These are phyloP conservation scores for Dolichomitus sp. DNA, from an alignment of 2,888 invertebrate species.

Conservation along the genomic window DNA sequence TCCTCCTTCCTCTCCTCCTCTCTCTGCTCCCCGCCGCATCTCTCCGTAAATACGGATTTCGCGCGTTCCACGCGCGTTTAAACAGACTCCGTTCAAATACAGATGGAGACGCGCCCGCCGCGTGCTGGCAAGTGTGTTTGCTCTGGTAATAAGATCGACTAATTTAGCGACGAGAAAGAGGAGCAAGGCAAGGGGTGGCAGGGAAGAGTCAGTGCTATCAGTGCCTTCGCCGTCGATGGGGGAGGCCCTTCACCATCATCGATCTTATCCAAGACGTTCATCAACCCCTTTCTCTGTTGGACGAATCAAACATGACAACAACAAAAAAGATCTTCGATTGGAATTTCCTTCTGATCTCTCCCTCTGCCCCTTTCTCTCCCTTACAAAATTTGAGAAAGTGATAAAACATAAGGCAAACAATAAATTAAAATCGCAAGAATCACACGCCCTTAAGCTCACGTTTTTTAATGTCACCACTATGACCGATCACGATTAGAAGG, in stretches of 20 bases:
- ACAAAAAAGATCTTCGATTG: conserved; percentile 21
- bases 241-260: conserved; percentile 10
- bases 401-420: conserved; percentile 38
- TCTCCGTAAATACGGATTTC: conserved; percentile 85
- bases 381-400: background rate
- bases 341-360: background rate
- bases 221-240: conserved; percentile 26
- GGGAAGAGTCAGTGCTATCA: background rate
- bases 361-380: background rate
- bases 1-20: conserved; percentile 41
- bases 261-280: conserved; percentile 28
- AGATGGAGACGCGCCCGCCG: conserved; percentile 81
- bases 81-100: conserved; percentile 85
- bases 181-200: conserved; percentile 8
- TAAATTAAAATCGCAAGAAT: conserved; percentile 36
- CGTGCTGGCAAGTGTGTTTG: conserved; percentile 77
- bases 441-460: too few species aligned
- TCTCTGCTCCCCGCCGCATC: conserved; percentile 64
- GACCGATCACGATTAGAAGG: too few species aligned
- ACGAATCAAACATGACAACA: conserved; percentile 6
- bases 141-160: conserved; percentile 83
- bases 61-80: conserved; percentile 81
- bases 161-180: conserved; percentile 79
- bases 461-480: too few species aligned
- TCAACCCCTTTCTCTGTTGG: background rate